phyloP scores from a whole-genome alignment of 2,113 vertebrate genomes.

The Lophochroa leadbeateri region DNA sequence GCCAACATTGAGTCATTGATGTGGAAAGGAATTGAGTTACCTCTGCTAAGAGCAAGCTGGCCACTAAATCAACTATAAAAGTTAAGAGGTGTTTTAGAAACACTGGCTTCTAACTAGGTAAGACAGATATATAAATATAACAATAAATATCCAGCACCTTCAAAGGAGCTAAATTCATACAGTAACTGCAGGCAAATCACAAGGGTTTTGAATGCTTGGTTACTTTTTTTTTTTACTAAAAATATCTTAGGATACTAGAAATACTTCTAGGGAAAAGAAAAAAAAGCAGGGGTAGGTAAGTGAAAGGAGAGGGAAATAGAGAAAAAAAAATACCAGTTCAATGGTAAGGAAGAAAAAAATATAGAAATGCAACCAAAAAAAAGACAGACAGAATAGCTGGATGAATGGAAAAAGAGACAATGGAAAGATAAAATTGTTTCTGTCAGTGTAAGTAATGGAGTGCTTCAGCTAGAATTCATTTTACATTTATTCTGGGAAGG shows the following conservation, averaged over 20 bases:
- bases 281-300: neutral
- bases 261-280: neutral
- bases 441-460: neutral
- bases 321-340: neutral
- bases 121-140: neutral
- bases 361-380: neutral
- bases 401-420: neutral
- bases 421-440: neutral
- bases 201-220: neutral
- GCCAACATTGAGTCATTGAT: neutral
- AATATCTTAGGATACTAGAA: neutral
- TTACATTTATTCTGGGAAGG: neutral
- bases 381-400: neutral
- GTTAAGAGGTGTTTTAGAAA: neutral
- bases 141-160: neutral
- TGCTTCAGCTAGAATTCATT: neutral
- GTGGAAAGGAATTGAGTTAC: neutral
- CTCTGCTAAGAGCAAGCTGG: neutral
- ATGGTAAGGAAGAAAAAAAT: neutral
- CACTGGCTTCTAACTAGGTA: neutral
- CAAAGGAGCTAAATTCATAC: neutral
- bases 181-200: neutral
- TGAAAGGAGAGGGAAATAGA: neutral
- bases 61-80: neutral
- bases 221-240: neutral